Evolutionary conservation across 2,888 invertebrate species (phyloP), one percentile per base, ranked within the genome.

Genomic region (Andrena trimmerana): DNA sequence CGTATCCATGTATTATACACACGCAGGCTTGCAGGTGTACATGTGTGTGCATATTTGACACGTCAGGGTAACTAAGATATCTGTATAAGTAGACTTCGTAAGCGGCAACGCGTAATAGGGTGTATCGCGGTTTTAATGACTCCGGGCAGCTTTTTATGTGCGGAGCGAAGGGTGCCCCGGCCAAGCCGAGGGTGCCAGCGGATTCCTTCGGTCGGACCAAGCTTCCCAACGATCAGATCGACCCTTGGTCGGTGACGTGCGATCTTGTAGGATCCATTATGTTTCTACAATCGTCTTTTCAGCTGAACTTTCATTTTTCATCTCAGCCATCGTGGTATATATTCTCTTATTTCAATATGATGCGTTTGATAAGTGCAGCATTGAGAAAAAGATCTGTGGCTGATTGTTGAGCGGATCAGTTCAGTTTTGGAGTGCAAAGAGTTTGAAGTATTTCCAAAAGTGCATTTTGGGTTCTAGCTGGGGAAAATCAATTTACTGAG

Each of bases 21-120:
- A 48, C 29, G 66, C 63, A 81, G 29, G 78, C 80, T 82, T 75
- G 81, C 74, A 86, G 74, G 78, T 70, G 82, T 73, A 82, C 75
- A 81, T 79, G 83, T 74, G 67, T 81, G 63, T 74, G 82, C 72
- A 78, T 78, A 85, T 75, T 77, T 24, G 84, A 82, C 80, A 80
- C 85, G 86, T 81, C 88, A 88, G 88, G 86, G 86, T 88, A 87
- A 86, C 62, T 84, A 86, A 86, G 36, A 59, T 86, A 69, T 84
- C 78, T 72, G 63, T 79, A 78, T 74, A 81, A 83, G 74, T 83
- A 86, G 78, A 60, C 27, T 65, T 76, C 68, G 65, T 76, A 74
- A 74, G 73, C 77, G 73, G 70, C 77, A 69, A 36, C 29, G 73
- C 67, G 83, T 67, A 78, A 87, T 85, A 81, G 74, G 57, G 59